These are phyloP conservation scores for Clavelina lepadiformis DNA, from an alignment of 23 tunicate genomes.

Conservation along the genomic window DNA sequence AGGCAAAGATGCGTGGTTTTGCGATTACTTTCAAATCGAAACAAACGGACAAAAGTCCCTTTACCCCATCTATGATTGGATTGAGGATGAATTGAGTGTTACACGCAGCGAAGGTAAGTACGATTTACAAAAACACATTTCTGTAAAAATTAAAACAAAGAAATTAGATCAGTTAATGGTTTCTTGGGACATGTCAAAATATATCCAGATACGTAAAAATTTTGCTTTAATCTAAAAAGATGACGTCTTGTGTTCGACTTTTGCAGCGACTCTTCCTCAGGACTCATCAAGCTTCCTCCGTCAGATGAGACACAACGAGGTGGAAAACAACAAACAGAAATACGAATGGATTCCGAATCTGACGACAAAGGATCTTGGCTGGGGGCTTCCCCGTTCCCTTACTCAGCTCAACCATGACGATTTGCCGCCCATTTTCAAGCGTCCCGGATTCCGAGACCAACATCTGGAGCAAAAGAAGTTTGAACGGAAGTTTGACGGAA, in stretches of 20 bases:
- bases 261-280: too few species aligned
- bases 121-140: too few species aligned
- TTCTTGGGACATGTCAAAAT: too few species aligned
- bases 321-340: conserved; percentile 11
- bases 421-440: conserved; percentile 12
- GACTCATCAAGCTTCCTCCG: too few species aligned
- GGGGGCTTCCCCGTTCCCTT: conserved; percentile 40
- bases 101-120: conserved; percentile 17
- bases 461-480: neutral
- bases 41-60: conserved; percentile 3
- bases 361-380: conserved; percentile 1
- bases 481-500: neutral
- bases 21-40: conserved; percentile 10
- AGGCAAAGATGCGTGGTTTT: conserved; percentile 30
- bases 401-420: conserved; percentile 6
- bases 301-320: too few species aligned
- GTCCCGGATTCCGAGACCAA: neutral
- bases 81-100: conserved; percentile 7
- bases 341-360: conserved; percentile 40
- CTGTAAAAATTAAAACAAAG: too few species aligned
- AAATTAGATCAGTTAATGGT: too few species aligned
- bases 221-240: too few species aligned
- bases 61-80: conserved; percentile 61
- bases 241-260: too few species aligned
- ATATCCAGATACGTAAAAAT: too few species aligned